Evolutionary conservation across 2,888 invertebrate genomes (phyloP).

Genomic region (Dryadula phaetusa): DNA sequence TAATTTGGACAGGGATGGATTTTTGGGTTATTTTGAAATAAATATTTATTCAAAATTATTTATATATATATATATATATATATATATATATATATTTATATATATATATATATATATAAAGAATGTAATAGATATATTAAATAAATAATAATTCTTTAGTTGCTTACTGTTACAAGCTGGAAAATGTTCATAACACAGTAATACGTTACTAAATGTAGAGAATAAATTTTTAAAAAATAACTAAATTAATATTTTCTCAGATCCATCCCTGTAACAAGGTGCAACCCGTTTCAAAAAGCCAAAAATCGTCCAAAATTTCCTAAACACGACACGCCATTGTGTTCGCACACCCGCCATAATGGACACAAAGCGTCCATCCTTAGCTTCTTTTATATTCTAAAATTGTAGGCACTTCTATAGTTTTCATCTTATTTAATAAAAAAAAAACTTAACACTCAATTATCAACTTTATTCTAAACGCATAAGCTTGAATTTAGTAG

Average conservation of each 20-base stretch:
- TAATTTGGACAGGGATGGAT: conserved; percentile 72
- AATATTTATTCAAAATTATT: too few relatives aligned
- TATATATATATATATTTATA: too few relatives aligned
- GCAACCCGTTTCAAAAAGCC: conserved; percentile 83
- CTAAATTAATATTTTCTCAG: conserved; percentile 27
- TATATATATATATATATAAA: too few relatives aligned
- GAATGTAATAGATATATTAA: too few relatives aligned
- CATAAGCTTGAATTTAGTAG: conserved; percentile 31
- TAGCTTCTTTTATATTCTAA: conserved; percentile 80
- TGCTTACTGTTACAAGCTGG: too few relatives aligned
- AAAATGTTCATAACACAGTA: too few relatives aligned
- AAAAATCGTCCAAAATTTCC: conserved; percentile 81
- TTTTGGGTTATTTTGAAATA: conserved; percentile 32
- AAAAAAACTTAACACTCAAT: conserved; percentile 53
- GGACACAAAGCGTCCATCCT: conserved; percentile 78
- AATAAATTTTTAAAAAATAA: too few relatives aligned
- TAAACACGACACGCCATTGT: conserved; percentile 78
- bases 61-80: too few relatives aligned
- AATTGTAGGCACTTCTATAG: conserved; percentile 67
- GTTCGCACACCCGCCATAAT: conserved; percentile 81
- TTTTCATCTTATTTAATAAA: conserved; percentile 49
- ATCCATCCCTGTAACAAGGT: conserved; percentile 74
- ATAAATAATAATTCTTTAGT: too few relatives aligned
- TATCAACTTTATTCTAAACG: conserved; percentile 35
- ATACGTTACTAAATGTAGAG: too few relatives aligned